A percentile compares a stretch with the other conserved stretches of the same genome.
phyloP scores from a whole-genome alignment of 2,113 vertebrate species.

The Casuarius casuarius region DNA sequence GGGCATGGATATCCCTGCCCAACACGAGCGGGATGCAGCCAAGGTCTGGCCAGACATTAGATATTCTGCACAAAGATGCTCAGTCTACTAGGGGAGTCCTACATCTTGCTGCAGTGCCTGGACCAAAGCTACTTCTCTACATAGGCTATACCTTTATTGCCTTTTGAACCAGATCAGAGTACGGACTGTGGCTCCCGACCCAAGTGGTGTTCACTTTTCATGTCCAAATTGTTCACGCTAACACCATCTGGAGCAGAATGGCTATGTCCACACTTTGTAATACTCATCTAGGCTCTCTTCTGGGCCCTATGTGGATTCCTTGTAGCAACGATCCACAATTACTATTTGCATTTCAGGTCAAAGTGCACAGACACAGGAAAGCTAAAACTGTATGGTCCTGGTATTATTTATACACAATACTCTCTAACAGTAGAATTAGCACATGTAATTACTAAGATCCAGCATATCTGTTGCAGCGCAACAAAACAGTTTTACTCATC shows the following conservation, averaged over 20 bases:
- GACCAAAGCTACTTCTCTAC: not conserved
- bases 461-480: not conserved
- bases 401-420: not conserved
- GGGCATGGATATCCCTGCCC: not conserved
- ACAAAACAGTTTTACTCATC: not conserved
- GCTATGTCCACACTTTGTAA: fast-evolving
- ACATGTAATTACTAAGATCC: not conserved
- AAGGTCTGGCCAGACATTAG: not conserved
- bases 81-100: not conserved
- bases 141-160: not conserved
- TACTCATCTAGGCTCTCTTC: not conserved
- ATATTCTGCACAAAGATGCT: not conserved
- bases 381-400: not conserved
- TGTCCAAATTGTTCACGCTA: not conserved
- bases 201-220: not conserved
- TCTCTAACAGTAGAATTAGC: not conserved
- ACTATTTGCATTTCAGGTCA: not conserved
- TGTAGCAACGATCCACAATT: not conserved
- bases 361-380: not conserved
- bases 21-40: not conserved
- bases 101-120: fast-evolving
- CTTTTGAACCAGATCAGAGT: not conserved
- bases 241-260: fast-evolving
- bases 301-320: fast-evolving
- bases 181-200: not conserved